These are phyloP conservation scores for Stenotaenia linearis DNA, from an alignment of 2,888 invertebrate genomes.

Conservation along the genomic window DNA sequence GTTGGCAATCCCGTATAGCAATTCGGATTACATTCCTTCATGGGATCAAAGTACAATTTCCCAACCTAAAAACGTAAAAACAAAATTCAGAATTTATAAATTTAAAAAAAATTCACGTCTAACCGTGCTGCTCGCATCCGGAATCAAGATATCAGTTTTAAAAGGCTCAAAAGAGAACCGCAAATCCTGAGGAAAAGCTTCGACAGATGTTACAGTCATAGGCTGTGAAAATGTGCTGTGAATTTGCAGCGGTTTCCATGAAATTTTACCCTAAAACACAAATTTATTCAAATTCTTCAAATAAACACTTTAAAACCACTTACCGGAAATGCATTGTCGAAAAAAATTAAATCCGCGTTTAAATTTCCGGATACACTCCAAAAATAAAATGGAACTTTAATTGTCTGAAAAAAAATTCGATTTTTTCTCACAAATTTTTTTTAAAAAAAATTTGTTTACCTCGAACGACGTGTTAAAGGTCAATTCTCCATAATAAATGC, in stretches of 20 bases:
- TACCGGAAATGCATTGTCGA: conserved; percentile 75
- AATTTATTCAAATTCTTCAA: not conserved
- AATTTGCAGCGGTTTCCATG: conserved; percentile 68
- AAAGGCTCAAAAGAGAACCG: conserved; percentile 55
- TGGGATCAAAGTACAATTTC: conserved; percentile 63
- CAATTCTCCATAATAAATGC: conserved; percentile 61
- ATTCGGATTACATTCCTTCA: conserved; percentile 61
- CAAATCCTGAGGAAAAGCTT: conserved; percentile 58
- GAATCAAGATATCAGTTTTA: conserved; percentile 41
- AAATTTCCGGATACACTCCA: conserved; percentile 69
- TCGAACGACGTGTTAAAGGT: conserved; percentile 61
- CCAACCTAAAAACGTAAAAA: conserved; percentile 50
- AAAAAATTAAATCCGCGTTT: conserved; percentile 58
- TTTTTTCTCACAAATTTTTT: conserved; percentile 15
- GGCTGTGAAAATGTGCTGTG: conserved; percentile 72
- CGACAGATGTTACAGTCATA: conserved; percentile 67
- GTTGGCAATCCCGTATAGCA: conserved; percentile 72
- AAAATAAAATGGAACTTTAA: conserved; percentile 59
- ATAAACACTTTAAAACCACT: not conserved
- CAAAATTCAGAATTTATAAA: not conserved
- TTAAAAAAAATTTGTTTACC: conserved; percentile 40
- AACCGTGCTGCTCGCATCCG: conserved; percentile 42
- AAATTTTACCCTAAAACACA: conserved; percentile 64
- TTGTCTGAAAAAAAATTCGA: conserved; percentile 41
- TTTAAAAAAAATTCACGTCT: not conserved